Conservation (phyloP, 2,797 vertebrate species). For the Semotilus atromaculatus region DNA sequence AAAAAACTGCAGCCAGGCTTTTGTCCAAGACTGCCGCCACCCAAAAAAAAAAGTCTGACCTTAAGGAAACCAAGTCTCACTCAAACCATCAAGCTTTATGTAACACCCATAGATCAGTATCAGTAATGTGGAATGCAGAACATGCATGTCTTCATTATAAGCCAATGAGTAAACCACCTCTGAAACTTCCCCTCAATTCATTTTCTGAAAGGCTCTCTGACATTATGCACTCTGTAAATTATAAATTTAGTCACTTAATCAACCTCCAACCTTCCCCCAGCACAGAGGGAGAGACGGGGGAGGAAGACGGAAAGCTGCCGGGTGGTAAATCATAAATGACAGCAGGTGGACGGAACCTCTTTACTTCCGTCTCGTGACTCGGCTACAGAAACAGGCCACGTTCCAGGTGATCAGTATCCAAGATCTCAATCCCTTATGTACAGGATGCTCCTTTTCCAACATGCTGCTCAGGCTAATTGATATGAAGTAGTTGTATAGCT, state of each 20-base stretch:
- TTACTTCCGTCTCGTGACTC: constrained; percentile 30
- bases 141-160: constrained; percentile 13
- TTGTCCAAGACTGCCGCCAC: neutral
- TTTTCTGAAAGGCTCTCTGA: neutral
- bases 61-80: constrained; percentile 4
- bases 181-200: neutral
- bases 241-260: neutral
- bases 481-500: neutral
- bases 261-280: neutral
- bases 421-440: neutral
- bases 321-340: constrained; percentile 24
- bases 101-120: neutral
- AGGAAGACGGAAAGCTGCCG: neutral
- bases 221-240: neutral
- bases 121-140: neutral
- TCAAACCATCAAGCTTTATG: neutral
- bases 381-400: constrained; percentile 20
- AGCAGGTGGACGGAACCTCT: too few relatives aligned
- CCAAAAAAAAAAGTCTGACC: neutral
- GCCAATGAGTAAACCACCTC: neutral
- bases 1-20: constrained; percentile 7
- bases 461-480: neutral
- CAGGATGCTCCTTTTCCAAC: neutral
- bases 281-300: neutral
- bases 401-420: constrained; percentile 35